Evolutionary conservation across 2,888 invertebrate genomes (phyloP).

Genomic region (Eulithis prunata): DNA sequence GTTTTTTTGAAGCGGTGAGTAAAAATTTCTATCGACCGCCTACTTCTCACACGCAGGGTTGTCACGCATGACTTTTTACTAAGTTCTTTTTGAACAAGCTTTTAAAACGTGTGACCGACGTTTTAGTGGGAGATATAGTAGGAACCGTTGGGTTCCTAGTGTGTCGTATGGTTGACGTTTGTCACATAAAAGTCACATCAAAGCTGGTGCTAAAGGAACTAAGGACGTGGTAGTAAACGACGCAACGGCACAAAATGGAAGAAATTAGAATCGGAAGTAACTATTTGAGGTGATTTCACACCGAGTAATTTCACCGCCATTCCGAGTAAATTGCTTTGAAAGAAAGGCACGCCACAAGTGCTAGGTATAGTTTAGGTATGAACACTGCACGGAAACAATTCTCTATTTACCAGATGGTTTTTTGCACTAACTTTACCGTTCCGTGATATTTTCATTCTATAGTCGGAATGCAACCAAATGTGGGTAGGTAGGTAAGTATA

Average conservation of each 20-base stretch:
- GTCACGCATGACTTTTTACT: neutral
- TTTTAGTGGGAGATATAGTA: neutral
- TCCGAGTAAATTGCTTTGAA: slow-evolving; percentile 14
- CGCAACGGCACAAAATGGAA: neutral
- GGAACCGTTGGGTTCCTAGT: neutral
- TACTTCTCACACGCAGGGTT: neutral
- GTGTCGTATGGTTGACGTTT: neutral
- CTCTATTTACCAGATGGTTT: neutral
- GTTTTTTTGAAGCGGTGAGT: too few species aligned
- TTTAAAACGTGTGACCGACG: neutral
- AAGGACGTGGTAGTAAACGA: neutral
- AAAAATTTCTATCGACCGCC: too few species aligned
- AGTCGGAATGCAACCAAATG: too few species aligned
- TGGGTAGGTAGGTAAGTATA: too few species aligned
- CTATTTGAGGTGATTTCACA: slow-evolving; percentile 18
- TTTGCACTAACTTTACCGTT: neutral
- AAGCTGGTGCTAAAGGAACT: neutral
- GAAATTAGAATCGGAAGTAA: slow-evolving; percentile 7
- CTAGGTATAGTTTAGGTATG: neutral
- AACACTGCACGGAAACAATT: slow-evolving; percentile 11
- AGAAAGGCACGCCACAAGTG: slow-evolving; percentile 8
- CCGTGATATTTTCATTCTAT: too few species aligned
- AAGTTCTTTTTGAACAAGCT: neutral
- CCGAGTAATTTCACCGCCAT: slow-evolving; percentile 17
- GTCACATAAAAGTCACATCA: neutral